Conservation (phyloP, 2,888 invertebrate species). For the Rhamnusium bicolor region DNA sequence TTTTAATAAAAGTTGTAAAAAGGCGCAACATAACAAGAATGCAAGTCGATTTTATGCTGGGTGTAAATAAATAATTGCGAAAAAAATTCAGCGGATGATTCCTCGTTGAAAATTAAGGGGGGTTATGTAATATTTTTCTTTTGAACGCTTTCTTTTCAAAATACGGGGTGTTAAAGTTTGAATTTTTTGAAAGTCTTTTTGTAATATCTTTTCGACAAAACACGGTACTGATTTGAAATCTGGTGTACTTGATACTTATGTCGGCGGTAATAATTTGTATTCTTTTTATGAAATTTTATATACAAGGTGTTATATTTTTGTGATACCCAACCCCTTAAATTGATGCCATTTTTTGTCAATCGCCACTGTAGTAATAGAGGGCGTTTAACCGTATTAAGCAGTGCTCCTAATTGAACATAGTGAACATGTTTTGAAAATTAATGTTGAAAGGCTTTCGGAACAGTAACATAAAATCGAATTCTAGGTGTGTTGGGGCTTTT, state of each 20-base stretch:
- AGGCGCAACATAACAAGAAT: not conserved
- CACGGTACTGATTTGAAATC: not conserved
- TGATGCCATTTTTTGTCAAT: not conserved
- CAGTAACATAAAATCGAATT: not conserved
- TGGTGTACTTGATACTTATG: not conserved
- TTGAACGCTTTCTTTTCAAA: not conserved
- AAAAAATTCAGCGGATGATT: not conserved
- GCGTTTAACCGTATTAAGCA: not conserved
- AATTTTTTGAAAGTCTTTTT: not conserved
- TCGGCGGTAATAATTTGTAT: not conserved
- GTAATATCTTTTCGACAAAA: not conserved
- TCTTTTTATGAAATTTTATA: slow-evolving; percentile 1
- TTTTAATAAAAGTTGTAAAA: not conserved
- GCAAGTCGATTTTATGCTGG: not conserved
- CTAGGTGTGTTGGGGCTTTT: not conserved
- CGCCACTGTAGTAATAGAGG: not conserved
- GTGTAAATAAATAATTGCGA: not conserved
- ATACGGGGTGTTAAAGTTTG: not conserved
- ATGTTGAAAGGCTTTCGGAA: not conserved
- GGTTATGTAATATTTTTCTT: not conserved
- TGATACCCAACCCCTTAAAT: not conserved
- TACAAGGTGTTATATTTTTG: not conserved
- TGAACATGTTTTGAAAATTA: slow-evolving; percentile 5
- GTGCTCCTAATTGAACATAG: not conserved
- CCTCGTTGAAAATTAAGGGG: not conserved